Conservation (phyloP, 1,140 invertebrate species). For the Drosophila tsacasi region DNA sequence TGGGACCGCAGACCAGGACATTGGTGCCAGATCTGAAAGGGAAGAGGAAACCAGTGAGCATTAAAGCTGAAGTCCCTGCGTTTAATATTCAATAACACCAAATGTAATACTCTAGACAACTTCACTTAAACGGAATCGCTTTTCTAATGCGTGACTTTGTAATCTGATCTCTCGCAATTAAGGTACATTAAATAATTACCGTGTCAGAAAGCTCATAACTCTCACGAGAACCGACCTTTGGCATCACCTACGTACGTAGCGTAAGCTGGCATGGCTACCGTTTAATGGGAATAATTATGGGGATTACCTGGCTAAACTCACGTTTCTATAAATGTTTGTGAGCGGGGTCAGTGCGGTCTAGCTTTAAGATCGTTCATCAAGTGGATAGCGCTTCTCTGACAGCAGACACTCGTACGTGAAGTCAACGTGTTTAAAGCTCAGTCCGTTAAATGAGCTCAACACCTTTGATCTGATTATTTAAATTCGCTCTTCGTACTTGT, state of each 20-base stretch:
- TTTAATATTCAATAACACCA: background rate
- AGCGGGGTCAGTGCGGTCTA: background rate
- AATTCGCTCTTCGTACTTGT: background rate
- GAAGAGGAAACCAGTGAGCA: background rate
- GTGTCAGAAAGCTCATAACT: background rate
- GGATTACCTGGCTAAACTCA: background rate
- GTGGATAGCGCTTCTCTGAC: background rate
- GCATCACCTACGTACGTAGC: background rate
- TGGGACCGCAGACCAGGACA: slow-evolving; percentile 98
- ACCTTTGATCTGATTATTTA: background rate
- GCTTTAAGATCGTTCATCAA: background rate
- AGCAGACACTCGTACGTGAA: background rate
- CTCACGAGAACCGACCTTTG: background rate
- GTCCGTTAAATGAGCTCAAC: background rate
- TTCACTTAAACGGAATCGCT: background rate
- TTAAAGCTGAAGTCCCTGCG: background rate
- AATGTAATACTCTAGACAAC: background rate
- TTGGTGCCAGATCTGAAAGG: slow-evolving; percentile 93
- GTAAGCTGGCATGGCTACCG: too few species aligned
- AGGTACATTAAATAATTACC: background rate
- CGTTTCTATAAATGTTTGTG: background rate
- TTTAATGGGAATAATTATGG: background rate
- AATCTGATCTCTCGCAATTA: background rate
- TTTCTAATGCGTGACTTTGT: background rate
- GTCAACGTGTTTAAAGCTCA: background rate